Percentiles rank a stretch among this genome's conserved stretches.
These are phyloP conservation scores for Gymnobelideus leadbeateri DNA, from an alignment of 2,113 vertebrate genomes.

Conservation along the genomic window DNA sequence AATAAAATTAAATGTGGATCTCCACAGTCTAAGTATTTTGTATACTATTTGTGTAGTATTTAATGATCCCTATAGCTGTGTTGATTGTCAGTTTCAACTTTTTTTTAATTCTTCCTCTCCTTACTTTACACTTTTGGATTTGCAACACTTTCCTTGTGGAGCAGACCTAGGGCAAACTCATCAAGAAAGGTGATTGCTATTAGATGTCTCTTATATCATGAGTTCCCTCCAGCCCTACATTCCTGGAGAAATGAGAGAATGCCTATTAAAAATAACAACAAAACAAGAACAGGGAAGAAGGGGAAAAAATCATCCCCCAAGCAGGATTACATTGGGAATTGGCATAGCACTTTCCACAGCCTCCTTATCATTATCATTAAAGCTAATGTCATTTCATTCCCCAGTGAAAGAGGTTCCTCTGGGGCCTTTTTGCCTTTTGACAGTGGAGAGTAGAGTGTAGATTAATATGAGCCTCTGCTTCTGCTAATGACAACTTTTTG, in stretches of 20 bases:
- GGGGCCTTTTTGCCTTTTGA: slow-evolving; percentile 82
- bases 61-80: not conserved
- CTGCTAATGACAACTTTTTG: slow-evolving; percentile 83
- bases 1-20: not conserved
- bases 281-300: slow-evolving; percentile 40
- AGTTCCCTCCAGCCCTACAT: slow-evolving; percentile 2
- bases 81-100: not conserved
- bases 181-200: slow-evolving; percentile 10
- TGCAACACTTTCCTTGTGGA: not conserved
- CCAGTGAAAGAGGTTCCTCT: slow-evolving; percentile 83
- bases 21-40: not conserved
- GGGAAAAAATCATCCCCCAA: slow-evolving; percentile 68
- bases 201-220: slow-evolving; percentile 6
- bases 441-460: slow-evolving; percentile 80
- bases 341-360: slow-evolving; percentile 74
- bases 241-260: not conserved
- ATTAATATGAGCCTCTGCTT: slow-evolving; percentile 85
- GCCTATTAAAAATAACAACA: slow-evolving; percentile 3
- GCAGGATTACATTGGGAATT: slow-evolving; percentile 79
- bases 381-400: slow-evolving; percentile 81
- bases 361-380: slow-evolving; percentile 81
- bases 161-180: slow-evolving; percentile 1
- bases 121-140: not conserved
- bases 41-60: not conserved
- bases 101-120: not conserved